phyloP scores from a whole-genome alignment of 2,888 invertebrate genomes.

The Metallyticus violacea region DNA sequence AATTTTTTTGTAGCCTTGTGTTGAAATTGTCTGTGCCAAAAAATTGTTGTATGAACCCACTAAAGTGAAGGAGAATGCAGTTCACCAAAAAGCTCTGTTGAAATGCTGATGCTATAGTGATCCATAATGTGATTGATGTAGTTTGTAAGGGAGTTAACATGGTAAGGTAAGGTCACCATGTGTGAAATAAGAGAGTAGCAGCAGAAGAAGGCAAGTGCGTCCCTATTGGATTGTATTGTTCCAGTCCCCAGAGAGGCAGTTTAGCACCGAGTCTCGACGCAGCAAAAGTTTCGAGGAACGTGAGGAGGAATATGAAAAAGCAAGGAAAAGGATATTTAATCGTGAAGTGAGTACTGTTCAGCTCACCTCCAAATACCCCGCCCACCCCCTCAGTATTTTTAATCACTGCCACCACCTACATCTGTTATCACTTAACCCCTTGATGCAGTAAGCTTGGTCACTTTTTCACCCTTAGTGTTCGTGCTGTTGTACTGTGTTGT shows the following conservation, averaged over 20 bases:
- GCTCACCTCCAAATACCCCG: background rate
- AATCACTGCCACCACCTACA: background rate
- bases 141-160: background rate
- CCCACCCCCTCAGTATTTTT: background rate
- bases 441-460: background rate
- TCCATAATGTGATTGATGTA: too few relatives aligned
- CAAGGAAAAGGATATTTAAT: constrained; percentile 81
- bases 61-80: background rate
- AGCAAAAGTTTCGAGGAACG: constrained; percentile 89
- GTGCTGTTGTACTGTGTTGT: background rate
- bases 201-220: background rate
- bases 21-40: background rate
- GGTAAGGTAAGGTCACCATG: too few relatives aligned
- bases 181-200: background rate
- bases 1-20: background rate
- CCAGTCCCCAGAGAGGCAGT: constrained; percentile 59
- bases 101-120: too few relatives aligned
- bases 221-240: constrained; percentile 16
- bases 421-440: background rate
- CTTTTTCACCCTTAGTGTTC: background rate
- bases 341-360: constrained; percentile 45
- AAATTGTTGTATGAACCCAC: background rate
- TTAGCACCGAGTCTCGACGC: constrained; percentile 61
- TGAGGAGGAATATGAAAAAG: constrained; percentile 85
- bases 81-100: too few relatives aligned